phyloP scores from a whole-genome alignment of 2,888 invertebrate genomes.

The Yponomeuta plumbellus region DNA sequence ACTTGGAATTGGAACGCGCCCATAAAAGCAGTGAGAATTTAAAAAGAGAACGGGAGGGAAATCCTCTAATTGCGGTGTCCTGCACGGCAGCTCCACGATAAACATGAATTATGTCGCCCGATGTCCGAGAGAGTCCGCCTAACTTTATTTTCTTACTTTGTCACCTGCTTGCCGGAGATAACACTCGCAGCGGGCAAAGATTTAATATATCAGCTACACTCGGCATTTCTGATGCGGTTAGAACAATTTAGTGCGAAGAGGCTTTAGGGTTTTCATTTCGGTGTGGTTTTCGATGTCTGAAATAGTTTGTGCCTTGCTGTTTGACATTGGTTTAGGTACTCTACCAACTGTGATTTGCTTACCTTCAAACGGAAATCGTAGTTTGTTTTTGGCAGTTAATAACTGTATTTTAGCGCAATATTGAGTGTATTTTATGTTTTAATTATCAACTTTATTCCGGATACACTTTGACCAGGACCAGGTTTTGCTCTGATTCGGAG shows the following conservation, averaged over 20 bases:
- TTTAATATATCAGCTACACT: not conserved
- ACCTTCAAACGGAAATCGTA: no score
- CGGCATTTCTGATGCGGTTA: not conserved
- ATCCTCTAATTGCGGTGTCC: slow-evolving; percentile 68
- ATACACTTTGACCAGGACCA: no score
- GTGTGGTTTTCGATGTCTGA: not conserved
- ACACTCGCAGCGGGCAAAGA: slow-evolving; percentile 26
- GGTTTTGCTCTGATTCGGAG: no score
- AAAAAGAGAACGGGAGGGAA: slow-evolving; percentile 38
- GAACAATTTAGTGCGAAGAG: not conserved
- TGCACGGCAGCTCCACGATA: slow-evolving; percentile 49
- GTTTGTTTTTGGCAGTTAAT: no score
- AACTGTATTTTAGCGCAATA: no score
- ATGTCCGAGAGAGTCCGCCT: slow-evolving; percentile 48
- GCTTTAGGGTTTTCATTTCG: not conserved
- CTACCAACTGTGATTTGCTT: no score
- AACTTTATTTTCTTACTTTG: slow-evolving; percentile 65
- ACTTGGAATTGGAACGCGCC: not conserved
- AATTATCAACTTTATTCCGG: no score
- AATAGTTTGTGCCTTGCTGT: not conserved
- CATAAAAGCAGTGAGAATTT: slow-evolving; percentile 34
- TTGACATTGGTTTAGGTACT: no score
- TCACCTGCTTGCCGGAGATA: slow-evolving; percentile 64
- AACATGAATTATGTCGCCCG: slow-evolving; percentile 72
- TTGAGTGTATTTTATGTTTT: no score